These are phyloP conservation scores for Cephus sareptanus DNA, from an alignment of 2,888 invertebrate species.

Conservation along the genomic window DNA sequence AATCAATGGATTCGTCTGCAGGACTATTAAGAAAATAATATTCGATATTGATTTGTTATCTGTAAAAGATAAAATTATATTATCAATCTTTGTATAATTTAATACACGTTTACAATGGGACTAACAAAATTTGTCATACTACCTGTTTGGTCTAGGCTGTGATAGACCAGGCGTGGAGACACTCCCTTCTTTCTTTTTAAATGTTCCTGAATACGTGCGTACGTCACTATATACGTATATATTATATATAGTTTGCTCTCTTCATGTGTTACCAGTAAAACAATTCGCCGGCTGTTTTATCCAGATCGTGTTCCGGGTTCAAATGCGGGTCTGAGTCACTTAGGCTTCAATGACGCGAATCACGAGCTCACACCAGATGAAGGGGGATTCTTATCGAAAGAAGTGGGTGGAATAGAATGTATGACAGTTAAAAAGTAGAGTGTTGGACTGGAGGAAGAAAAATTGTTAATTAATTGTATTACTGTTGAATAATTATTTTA, in stretches of 20 bases:
- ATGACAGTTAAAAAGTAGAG: neutral
- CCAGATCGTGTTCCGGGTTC: neutral
- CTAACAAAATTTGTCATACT: neutral
- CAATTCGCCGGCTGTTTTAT: neutral
- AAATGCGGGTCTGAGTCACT: neutral
- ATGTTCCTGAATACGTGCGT: neutral
- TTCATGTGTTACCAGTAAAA: neutral
- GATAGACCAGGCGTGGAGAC: conserved; percentile 2
- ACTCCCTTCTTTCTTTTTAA: neutral
- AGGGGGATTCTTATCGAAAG: neutral
- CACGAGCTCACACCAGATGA: neutral
- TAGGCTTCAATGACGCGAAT: neutral
- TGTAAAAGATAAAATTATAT: neutral
- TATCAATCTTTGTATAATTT: neutral
- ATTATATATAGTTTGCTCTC: neutral
- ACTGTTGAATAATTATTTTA: too few species aligned
- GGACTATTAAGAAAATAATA: neutral
- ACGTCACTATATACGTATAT: neutral
- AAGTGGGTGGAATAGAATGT: neutral
- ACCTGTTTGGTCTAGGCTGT: neutral
- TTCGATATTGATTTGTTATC: neutral
- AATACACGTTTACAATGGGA: neutral
- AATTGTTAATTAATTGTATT: too few species aligned
- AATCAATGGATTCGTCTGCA: neutral
- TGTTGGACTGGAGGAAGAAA: too few species aligned